phyloP scores from a whole-genome alignment of 2,888 invertebrate genomes.

The Tuberolachnus salignus region DNA sequence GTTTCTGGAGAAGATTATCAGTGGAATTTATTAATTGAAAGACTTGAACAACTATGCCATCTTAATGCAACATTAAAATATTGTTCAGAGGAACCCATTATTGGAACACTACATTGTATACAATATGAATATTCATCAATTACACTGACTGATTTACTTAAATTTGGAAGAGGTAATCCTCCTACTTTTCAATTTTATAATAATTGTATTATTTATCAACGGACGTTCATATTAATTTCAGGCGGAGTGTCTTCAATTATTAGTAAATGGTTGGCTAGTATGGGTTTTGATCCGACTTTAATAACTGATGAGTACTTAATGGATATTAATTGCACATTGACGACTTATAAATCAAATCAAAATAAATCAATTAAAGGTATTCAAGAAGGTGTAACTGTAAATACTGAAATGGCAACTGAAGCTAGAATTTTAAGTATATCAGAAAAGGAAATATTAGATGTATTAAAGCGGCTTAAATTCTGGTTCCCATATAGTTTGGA shows the following conservation, averaged over 20 bases:
- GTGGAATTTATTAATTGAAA: conserved; percentile 85
- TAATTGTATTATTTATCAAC: background rate
- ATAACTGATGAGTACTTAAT: conserved; percentile 61
- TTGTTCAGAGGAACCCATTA: conserved; percentile 20
- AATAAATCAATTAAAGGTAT: conserved; percentile 49
- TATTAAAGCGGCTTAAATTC: conserved; percentile 70
- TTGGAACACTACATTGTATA: conserved; percentile 34
- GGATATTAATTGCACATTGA: background rate
- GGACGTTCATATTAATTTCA: conserved; percentile 34
- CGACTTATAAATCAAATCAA: background rate
- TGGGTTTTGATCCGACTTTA: conserved; percentile 72
- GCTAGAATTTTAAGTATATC: conserved; percentile 58
- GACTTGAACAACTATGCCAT: conserved; percentile 85
- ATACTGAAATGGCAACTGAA: conserved; percentile 61
- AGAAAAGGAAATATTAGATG: conserved; percentile 64
- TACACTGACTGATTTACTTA: conserved; percentile 42
- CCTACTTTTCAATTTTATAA: background rate
- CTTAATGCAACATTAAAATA: conserved; percentile 65
- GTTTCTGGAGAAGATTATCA: conserved; percentile 67
- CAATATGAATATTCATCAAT: conserved; percentile 37
- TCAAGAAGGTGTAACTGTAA: conserved; percentile 59
- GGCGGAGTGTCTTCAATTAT: conserved; percentile 89
- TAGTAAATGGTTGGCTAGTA: conserved; percentile 81
- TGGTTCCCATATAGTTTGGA: conserved; percentile 88
- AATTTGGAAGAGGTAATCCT: conserved; percentile 47